Percentiles rank a stretch among this genome's conserved stretches.
These are phyloP conservation scores for Leptinotarsa defecta DNA, from an alignment of 1,140 invertebrate genomes.

Conservation along the genomic window DNA sequence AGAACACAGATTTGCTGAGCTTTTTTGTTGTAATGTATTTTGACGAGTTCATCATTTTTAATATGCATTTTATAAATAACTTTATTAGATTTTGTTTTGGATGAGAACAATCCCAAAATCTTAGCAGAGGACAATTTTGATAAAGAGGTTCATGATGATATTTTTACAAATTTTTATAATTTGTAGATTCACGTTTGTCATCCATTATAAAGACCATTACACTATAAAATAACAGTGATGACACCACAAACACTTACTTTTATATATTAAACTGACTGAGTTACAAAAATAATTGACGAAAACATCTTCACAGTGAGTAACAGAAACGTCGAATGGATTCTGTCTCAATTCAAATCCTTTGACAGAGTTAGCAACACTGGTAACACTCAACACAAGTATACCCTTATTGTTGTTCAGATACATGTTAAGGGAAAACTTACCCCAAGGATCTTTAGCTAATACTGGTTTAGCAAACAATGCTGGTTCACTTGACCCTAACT, in stretches of 20 bases:
- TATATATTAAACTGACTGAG: no score
- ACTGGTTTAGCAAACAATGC: constrained; percentile 83
- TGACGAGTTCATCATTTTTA: no score
- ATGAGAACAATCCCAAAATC: no score
- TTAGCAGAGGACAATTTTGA: no score
- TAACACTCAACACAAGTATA: neutral
- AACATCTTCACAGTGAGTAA: neutral
- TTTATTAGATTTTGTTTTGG: no score
- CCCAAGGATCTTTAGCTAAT: constrained; percentile 97
- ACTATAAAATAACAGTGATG: neutral
- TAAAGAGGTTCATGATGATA: no score
- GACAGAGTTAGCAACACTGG: neutral
- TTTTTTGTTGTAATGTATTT: no score
- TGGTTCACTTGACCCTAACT: constrained; percentile 86
- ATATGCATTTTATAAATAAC: no score
- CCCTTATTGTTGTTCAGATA: neutral
- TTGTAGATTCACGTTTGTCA: constrained; percentile 14
- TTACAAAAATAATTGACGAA: neutral
- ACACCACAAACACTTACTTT: neutral
- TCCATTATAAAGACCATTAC: neutral
- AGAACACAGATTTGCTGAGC: no score
- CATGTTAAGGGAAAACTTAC: constrained; percentile 59
- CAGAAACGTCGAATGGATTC: neutral
- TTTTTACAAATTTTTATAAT: neutral
- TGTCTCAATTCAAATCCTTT: constrained; percentile 2